Conservation (phyloP, 2,797 vertebrate species). For the Micropoecilia bifurca region DNA sequence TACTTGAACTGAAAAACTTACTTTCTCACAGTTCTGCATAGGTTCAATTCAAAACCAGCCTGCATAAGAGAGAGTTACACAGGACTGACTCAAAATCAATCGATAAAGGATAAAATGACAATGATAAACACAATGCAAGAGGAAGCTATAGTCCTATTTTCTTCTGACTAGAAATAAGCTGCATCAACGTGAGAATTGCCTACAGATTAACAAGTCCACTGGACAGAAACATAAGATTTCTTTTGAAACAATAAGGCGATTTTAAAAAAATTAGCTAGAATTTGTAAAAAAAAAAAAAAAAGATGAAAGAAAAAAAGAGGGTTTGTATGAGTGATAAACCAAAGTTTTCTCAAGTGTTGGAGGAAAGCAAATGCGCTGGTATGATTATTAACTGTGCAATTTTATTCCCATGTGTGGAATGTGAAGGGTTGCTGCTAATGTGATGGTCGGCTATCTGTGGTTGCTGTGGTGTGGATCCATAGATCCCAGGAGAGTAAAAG, state of each 20-base stretch:
- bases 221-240: not conserved
- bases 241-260: slow-evolving; percentile 45
- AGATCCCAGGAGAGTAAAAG: slow-evolving; percentile 22
- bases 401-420: slow-evolving; percentile 62
- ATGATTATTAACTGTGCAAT: slow-evolving; percentile 40
- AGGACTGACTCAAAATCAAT: slow-evolving; percentile 14
- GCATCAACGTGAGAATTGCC: slow-evolving; percentile 31
- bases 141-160: slow-evolving; percentile 15
- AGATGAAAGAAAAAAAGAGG: not conserved
- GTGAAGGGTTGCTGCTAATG: slow-evolving; percentile 48
- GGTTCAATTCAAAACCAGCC: not conserved
- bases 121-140: slow-evolving; percentile 14
- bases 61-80: slow-evolving; percentile 31
- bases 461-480: slow-evolving; percentile 26
- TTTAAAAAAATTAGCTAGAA: slow-evolving; percentile 27
- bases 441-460: slow-evolving; percentile 22
- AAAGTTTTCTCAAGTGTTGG: slow-evolving; percentile 29
- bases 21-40: not conserved
- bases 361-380: slow-evolving; percentile 18
- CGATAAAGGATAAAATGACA: slow-evolving; percentile 41
- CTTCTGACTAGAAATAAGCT: slow-evolving; percentile 7
- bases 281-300: not conserved
- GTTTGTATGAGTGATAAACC: slow-evolving; percentile 21
- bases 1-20: not conserved
- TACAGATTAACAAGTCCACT: slow-evolving; percentile 24